These are phyloP conservation scores for Synanthedon formicaeformis DNA, from an alignment of 2,888 invertebrate species.

Conservation along the genomic window DNA sequence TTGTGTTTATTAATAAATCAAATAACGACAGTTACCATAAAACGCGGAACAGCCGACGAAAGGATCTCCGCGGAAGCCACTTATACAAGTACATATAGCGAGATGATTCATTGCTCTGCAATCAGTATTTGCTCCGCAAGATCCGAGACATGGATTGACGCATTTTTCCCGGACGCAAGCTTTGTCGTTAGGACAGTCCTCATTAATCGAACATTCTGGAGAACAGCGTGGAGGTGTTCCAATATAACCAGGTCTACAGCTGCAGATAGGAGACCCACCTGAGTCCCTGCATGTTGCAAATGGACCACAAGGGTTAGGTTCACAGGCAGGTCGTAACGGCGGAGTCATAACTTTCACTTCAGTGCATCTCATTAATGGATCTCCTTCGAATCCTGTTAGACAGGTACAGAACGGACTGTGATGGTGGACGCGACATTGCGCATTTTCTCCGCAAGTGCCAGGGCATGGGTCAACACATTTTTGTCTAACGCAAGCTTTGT, in stretches of 20 bases:
- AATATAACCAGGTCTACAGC: conserved; percentile 73
- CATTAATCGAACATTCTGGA: conserved; percentile 81
- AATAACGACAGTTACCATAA: conserved; percentile 26
- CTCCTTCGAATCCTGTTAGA: conserved; percentile 77
- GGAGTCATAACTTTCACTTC: conserved; percentile 65
- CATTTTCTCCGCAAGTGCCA: conserved; percentile 77
- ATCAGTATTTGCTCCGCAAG: conserved; percentile 76
- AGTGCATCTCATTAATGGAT: conserved; percentile 74
- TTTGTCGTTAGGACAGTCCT: conserved; percentile 79
- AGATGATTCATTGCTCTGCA: conserved; percentile 81
- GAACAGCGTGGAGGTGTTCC: conserved; percentile 79
- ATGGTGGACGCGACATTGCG: conserved; percentile 77
- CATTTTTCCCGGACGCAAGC: conserved; percentile 83
- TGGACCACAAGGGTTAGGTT: conserved; percentile 78
- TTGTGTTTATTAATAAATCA: neutral
- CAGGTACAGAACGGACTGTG: conserved; percentile 82
- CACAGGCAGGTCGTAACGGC: conserved; percentile 63
- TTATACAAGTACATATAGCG: conserved; percentile 79
- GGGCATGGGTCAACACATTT: conserved; percentile 87
- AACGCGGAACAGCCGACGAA: conserved; percentile 65
- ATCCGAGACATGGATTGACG: conserved; percentile 77
- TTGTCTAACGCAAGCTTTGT: conserved; percentile 80
- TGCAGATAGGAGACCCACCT: conserved; percentile 68
- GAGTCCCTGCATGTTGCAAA: conserved; percentile 73
- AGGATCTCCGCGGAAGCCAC: conserved; percentile 79